Evolutionary conservation across 2,888 invertebrate genomes (phyloP), one percentile per base, ranked within the genome.

Genomic region (Pollenia amentaria): DNA sequence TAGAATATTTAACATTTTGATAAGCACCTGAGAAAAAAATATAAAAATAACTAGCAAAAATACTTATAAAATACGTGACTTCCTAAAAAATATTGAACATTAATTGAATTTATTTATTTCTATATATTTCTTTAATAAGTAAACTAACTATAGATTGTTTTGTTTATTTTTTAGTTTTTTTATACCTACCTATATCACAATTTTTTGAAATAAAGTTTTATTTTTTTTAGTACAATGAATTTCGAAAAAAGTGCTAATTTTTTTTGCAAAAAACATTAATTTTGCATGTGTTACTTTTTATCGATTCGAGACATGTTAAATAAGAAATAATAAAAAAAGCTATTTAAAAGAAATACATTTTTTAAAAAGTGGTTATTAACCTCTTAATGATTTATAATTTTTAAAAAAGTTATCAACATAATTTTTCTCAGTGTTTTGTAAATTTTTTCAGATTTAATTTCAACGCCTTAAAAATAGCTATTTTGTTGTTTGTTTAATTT

Each of bases 31-130:
- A 53, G 38, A 57, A 46, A 57, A 21, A 2, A 18, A 40, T 10
- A 38, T 48, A 53, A 62, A 51, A 72, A 64, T 1, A 62, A n/a
- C 12, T 62, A 65, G 12, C 42, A 57, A 7, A 67, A 55, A 10
- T 46, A 69, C 44, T 62, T 62, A 48, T 42, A 14, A 69, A 69
- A 70, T 79, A 67, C 79, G 79, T 79, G 79, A 79, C 79, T 79
- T 70, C 70, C 62, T 70, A 79, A 79, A 79, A n/a, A 70, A 44
- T 53, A 42, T 70, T 62, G 42, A 62, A 70, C 60, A 42, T 70
- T 60, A 62, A 42, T 60, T 51, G 51, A 62, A 60, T 46, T 57
- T 60, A 42, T 69, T 42, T 60, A 40, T 40, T 16, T 57, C 4
- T 16, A n/a, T 16, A 64, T 44, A 57, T 64, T 12, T 64, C 16